These are phyloP conservation scores for Heliocidaris erythrogramma DNA, from an alignment of 35 echinoderm and acorn worm genomes.

Conservation along the genomic window DNA sequence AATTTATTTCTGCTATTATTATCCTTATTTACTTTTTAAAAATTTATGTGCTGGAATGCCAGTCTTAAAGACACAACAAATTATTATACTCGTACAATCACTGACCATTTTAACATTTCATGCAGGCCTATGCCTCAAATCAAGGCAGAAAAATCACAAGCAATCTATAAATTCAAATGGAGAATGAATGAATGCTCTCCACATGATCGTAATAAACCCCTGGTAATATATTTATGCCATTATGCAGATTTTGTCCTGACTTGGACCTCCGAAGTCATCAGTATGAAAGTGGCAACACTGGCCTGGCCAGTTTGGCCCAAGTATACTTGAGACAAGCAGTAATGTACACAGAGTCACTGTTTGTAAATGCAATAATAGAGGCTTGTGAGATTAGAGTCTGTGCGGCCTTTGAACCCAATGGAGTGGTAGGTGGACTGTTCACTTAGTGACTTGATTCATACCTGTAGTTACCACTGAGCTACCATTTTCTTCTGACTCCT, in stretches of 20 bases:
- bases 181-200: too few relatives aligned
- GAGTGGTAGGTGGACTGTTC: not conserved
- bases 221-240: too few relatives aligned
- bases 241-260: not conserved
- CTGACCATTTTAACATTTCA: too few relatives aligned
- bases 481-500: not conserved
- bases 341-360: conserved; percentile 1
- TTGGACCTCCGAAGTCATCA: not conserved
- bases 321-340: not conserved
- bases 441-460: not conserved
- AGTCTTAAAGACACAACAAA: too few relatives aligned
- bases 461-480: not conserved
- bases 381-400: not conserved
- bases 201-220: too few relatives aligned
- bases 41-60: too few relatives aligned
- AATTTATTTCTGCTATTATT: too few relatives aligned
- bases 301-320: not conserved
- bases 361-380: conserved; percentile 13
- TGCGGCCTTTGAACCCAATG: not conserved
- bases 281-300: not conserved
- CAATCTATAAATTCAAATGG: too few relatives aligned
- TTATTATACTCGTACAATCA: too few relatives aligned
- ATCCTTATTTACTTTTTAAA: too few relatives aligned
- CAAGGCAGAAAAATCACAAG: too few relatives aligned
- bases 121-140: too few relatives aligned